Evolutionary conservation across 2,888 invertebrate species (phyloP), one percentile per base, ranked within the genome.

Genomic region (Leucozona laternaria): DNA sequence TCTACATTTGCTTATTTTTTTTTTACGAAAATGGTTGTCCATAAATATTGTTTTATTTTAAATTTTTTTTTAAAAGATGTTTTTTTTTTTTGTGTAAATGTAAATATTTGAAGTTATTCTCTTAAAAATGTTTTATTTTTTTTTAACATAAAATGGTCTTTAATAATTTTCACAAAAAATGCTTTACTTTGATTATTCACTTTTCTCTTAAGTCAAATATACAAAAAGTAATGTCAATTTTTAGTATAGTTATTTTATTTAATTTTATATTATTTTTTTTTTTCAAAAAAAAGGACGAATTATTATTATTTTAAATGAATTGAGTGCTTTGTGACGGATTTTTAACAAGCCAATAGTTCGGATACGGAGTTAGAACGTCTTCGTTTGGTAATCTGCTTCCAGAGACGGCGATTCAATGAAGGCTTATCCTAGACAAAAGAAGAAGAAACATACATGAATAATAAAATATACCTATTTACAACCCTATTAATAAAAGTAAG

Each of bases 381-480:
- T 92, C 96, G 94, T 93, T 95, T 95, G 89, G 95, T 95, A 90
- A 96, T 94, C 92, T 96, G 96, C 93, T 96, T 96, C 96, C 96
- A 96, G 91, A 96, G 96, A 90, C 96, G 93, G 91, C 96, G 95
- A 91, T 96, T 96, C 91, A 96, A 93, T 91, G 95, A 95, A 91
- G 95, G 95, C 92, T 95, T 96, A 90, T 96, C 96, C 96, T 96
- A 93, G 93, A 94, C 40, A 75, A 25, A 73, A 77, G 13, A 62
- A 28, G 73, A 64, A 55, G 15, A 53, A 45, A 15, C 28, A 43
- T 45, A 45, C 2, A 45, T 7, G 2, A 17, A 43, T 37, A 37
- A n/a, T n/a, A n/a, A n/a, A n/a, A n/a, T n/a, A n/a, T n/a, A n/a
- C n/a, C n/a, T n/a, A n/a, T n/a, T n/a, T n/a, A n/a, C n/a, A n/a